Percentiles rank a stretch among this genome's conserved stretches.
These are phyloP conservation scores for Eulemur coronatus DNA, from an alignment of 2,797 vertebrate genomes.

Conservation along the genomic window DNA sequence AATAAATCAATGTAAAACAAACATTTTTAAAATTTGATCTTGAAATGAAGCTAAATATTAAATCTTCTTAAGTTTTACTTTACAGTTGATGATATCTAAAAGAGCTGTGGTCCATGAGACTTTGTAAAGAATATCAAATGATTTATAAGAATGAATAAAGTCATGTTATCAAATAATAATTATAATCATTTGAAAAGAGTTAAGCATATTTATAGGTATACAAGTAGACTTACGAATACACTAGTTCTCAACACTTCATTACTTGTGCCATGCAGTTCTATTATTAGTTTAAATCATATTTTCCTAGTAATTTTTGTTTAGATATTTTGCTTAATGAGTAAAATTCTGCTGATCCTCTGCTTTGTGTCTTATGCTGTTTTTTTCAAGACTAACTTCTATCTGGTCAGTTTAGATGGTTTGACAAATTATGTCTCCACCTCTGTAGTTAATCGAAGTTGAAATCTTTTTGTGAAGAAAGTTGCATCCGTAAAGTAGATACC, in stretches of 20 bases:
- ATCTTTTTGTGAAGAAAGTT: neutral
- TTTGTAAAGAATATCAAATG: neutral
- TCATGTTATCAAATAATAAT: neutral
- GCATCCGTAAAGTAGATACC: neutral
- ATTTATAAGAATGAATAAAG: neutral
- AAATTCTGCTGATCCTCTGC: neutral
- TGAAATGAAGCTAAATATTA: neutral
- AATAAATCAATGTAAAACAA: neutral
- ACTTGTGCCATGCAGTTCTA: neutral
- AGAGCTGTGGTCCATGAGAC: neutral
- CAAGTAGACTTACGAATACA: neutral
- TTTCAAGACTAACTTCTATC: neutral
- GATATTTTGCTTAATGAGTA: neutral
- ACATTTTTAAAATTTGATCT: neutral
- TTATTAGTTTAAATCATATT: neutral
- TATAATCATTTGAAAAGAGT: neutral
- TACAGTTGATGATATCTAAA: neutral
- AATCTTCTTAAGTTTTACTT: neutral
- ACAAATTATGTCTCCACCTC: neutral
- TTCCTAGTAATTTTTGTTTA: neutral
- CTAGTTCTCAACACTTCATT: neutral
- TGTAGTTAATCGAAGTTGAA: neutral
- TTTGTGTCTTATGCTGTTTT: neutral
- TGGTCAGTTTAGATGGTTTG: neutral
- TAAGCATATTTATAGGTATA: neutral